Base-by-base conservation (phyloP, 2,888 invertebrate species). In the Blera fallax region DNA sequence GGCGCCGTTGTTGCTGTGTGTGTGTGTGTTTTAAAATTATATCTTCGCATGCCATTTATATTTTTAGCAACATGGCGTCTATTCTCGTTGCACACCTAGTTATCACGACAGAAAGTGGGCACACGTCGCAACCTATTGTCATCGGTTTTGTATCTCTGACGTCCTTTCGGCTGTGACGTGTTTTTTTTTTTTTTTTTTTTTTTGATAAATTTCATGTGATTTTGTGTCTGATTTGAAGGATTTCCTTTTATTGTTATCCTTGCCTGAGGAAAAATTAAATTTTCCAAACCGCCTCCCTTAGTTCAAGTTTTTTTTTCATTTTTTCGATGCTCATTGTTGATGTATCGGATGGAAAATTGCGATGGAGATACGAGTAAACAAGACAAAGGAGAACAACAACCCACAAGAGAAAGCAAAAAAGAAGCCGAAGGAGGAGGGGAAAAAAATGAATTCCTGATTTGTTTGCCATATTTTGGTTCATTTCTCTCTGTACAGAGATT, bases 71-170 rank as follows among this genome's bases (percentile, higher is more conserved):
- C 21, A 32, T 70, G 56, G 62, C 65, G 74, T 60, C 80, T 65
- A 69, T 56, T 58, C 56, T 58, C n/a, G 40, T 34, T 58, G 32
- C 24, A 8, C 62, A 81, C 48, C 69, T 34, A 50, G 50, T 52
- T 76, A 62, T 27, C 67, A 50, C 40, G 3, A 54, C 37, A 52
- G 37, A 3, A n/a, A 58, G 64, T 43, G 50, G 54, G 54, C 79
- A 64, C 79, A 70, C 69, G 62, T 79, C 79, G 10, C 64, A 62
- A 48, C 79, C 50, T 18, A 50, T 69, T 64, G 74, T 78, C 67
- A 62, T n/a, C n/a, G n/a, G n/a, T n/a, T n/a, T n/a, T n/a, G n/a
- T n/a, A n/a, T n/a, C n/a, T n/a, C n/a, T n/a, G n/a, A n/a, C n/a
- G n/a, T n/a, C n/a, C n/a, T n/a, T n/a, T n/a, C n/a, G n/a, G 56